Base-by-base conservation (phyloP, 53 echinoderm and acorn worm genomes). In the Glandiceps talaboti region DNA sequence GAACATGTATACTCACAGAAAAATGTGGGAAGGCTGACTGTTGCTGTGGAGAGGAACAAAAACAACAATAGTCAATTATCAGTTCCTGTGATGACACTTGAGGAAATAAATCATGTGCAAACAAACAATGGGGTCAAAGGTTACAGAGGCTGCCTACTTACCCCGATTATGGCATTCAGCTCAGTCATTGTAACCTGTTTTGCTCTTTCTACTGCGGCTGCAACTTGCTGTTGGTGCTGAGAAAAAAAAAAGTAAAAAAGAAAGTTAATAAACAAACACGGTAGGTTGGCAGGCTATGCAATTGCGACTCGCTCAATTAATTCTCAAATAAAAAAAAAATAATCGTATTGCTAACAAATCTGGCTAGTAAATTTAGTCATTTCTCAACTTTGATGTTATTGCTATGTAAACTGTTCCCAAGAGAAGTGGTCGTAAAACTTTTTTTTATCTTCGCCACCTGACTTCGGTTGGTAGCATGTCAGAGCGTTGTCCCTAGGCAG, bases 141-240 rank as follows among this genome's bases (percentile, higher is more conserved):
- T 14, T 28, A 27, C 1, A 26, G 1, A 29, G 30, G 30, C 64
- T n/a, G n/a, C n/a, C 6, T 20, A 91, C 99, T 88, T 77, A 99
- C 99, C 91, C 99, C 99, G 77, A 99, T 99, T 75, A 99, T 99
- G 75, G 99, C 99, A 74, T 99, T 99, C 32, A 99, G 90, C 85
- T 99, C 99, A 73, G 99, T 99, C 99, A 99, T 99, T 27, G 99
- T 99, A 79, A 99, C 99, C 78, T 99, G 99, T 77, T 99, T 99
- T 0, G 99, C 99, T 31, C 99, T 76, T 85, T 99, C 99, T 28
- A 99, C 99, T 20, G 99, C 99, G 26, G 93, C 99, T 33, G 93
- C 99, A 28, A 99, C 99, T 83, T 94, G 93, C 83, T 99, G 99
- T 81, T 99, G 99, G 79, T 99, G 99, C 99, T 99, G 84, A 20